Evolutionary conservation across 2,888 invertebrate genomes (phyloP).

Genomic region (Noctua janthina): DNA sequence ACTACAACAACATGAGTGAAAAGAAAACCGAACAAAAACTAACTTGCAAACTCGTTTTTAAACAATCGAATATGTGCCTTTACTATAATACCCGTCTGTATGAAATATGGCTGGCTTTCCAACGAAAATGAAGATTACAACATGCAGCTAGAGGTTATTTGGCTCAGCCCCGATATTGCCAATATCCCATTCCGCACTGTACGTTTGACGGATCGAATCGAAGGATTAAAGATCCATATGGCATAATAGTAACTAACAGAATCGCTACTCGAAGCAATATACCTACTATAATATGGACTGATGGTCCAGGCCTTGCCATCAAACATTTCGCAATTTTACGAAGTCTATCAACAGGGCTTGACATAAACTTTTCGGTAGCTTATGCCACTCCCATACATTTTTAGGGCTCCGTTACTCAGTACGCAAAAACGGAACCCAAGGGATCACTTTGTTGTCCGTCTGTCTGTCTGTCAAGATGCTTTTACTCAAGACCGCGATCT

Average conservation of each 20-base stretch:
- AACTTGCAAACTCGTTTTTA: neutral
- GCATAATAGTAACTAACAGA: neutral
- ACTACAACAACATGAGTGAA: neutral
- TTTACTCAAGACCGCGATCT: too few relatives aligned
- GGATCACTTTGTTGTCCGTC: too few relatives aligned
- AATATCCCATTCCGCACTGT: conserved; percentile 27
- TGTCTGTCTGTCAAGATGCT: too few relatives aligned
- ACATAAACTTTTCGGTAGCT: too few relatives aligned
- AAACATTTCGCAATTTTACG: neutral
- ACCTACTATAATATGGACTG: neutral
- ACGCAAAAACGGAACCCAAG: too few relatives aligned
- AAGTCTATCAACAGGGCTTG: too few relatives aligned
- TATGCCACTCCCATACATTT: too few relatives aligned
- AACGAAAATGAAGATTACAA: conserved; percentile 5
- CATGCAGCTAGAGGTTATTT: conserved; percentile 30
- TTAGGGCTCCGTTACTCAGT: too few relatives aligned
- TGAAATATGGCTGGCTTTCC: conserved; percentile 12
- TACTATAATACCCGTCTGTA: neutral
- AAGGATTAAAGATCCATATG: neutral
- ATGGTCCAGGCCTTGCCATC: neutral
- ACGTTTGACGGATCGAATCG: conserved; percentile 14
- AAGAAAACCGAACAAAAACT: neutral
- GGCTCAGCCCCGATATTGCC: conserved; percentile 41
- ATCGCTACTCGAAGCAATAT: neutral
- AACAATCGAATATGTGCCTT: neutral